These are phyloP conservation scores for Chionis minor DNA, from an alignment of 2,113 vertebrate species.

Conservation along the genomic window DNA sequence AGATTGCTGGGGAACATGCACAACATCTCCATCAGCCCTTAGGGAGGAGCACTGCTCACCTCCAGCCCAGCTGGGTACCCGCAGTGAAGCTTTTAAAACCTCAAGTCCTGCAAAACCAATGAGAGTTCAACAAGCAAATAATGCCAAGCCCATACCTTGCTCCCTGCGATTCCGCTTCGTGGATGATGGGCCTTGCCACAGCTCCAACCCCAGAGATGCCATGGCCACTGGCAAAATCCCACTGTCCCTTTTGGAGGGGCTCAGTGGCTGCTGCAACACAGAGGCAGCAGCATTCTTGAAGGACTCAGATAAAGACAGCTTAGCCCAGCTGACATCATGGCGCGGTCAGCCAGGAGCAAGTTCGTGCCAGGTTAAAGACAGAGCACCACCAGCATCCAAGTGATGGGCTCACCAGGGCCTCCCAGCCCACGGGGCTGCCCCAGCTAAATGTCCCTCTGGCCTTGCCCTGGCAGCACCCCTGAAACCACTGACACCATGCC, in stretches of 20 bases:
- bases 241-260: neutral
- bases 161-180: fast-evolving
- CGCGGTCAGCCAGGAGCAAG: neutral
- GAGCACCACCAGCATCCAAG: neutral
- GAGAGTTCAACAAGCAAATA: neutral
- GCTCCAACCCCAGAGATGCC: neutral
- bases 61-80: neutral
- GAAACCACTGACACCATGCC: neutral
- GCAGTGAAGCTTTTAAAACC: neutral
- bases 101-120: neutral
- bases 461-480: neutral
- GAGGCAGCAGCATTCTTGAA: neutral
- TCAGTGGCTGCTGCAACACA: neutral
- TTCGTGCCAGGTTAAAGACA: neutral
- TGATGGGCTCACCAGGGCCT: neutral
- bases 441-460: neutral
- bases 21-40: neutral
- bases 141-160: fast-evolving
- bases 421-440: neutral
- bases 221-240: neutral
- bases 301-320: neutral
- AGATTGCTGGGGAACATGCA: neutral
- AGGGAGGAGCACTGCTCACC: neutral
- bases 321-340: fast-evolving
- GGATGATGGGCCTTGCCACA: neutral